These are phyloP conservation scores for Smutsia gigantea DNA, from an alignment of 2,797 vertebrate species.

Conservation along the genomic window DNA sequence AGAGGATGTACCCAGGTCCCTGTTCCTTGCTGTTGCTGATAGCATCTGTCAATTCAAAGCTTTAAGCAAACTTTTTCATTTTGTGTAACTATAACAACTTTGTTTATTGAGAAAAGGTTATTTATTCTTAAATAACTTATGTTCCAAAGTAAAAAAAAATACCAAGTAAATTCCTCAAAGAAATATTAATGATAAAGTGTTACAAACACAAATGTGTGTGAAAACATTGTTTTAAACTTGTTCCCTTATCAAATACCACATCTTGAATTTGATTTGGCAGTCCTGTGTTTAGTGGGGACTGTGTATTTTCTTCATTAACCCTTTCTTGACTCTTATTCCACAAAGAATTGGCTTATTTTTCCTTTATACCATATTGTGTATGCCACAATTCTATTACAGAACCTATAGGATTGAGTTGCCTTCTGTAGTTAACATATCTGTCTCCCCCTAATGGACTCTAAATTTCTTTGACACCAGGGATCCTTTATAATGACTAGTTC, in stretches of 20 bases:
- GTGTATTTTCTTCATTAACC: not conserved
- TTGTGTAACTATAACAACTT: conserved; percentile 22
- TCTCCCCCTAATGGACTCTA: not conserved
- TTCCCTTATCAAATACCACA: not conserved
- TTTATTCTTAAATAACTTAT: not conserved
- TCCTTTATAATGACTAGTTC: not conserved
- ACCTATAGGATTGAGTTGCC: not conserved
- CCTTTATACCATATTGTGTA: not conserved
- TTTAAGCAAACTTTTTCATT: conserved; percentile 52
- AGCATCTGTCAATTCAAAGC: conserved; percentile 50
- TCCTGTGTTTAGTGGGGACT: not conserved
- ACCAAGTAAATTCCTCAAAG: not conserved
- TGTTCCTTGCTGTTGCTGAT: conserved; percentile 55
- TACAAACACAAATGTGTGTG: not conserved
- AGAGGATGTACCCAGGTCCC: not conserved
- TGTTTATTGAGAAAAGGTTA: not conserved
- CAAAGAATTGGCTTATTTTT: not conserved
- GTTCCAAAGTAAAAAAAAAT: conserved; percentile 17
- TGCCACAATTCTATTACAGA: not conserved
- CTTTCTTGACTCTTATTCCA: not conserved
- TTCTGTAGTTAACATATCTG: conserved; percentile 13
- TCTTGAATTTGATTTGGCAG: conserved; percentile 26
- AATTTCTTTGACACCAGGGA: not conserved
- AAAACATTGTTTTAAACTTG: conserved; percentile 13
- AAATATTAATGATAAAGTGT: conserved; percentile 42